Evolutionary conservation across 2,113 vertebrate genomes (phyloP).

Genomic region (Cephalopholis sonnerati): DNA sequence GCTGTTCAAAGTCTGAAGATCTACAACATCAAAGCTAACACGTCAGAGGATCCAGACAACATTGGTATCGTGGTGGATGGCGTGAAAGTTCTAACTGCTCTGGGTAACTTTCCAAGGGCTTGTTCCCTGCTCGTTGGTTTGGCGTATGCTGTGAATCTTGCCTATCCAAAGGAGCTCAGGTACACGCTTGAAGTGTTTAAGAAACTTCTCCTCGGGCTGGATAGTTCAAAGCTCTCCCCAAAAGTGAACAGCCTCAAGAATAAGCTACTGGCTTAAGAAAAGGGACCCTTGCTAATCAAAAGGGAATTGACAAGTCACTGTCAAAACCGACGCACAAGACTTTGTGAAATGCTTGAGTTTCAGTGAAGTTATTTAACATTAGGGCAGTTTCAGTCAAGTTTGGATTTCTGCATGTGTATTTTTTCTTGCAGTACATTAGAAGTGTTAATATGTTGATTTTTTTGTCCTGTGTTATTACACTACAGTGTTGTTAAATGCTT

Average conservation of each 20-base stretch:
- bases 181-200: neutral
- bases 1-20: neutral
- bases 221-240: neutral
- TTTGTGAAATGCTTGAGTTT: too few relatives aligned
- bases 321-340: too few relatives aligned
- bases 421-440: too few relatives aligned
- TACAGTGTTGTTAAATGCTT: too few relatives aligned
- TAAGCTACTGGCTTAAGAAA: neutral
- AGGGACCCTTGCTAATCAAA: too few relatives aligned
- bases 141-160: slow-evolving; percentile 1
- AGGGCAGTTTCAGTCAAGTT: too few relatives aligned
- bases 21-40: neutral
- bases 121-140: neutral
- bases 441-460: too few relatives aligned
- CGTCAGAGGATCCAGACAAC: neutral
- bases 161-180: neutral
- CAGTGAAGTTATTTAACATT: too few relatives aligned
- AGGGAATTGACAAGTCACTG: too few relatives aligned
- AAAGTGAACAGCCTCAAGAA: slow-evolving; percentile 4
- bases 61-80: neutral
- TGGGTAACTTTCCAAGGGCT: too few relatives aligned
- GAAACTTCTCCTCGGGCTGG: neutral
- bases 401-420: too few relatives aligned
- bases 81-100: neutral
- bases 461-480: too few relatives aligned